These are phyloP conservation scores for Tokudaia muenninki DNA, from an alignment of 2,797 vertebrate genomes.

Conservation along the genomic window DNA sequence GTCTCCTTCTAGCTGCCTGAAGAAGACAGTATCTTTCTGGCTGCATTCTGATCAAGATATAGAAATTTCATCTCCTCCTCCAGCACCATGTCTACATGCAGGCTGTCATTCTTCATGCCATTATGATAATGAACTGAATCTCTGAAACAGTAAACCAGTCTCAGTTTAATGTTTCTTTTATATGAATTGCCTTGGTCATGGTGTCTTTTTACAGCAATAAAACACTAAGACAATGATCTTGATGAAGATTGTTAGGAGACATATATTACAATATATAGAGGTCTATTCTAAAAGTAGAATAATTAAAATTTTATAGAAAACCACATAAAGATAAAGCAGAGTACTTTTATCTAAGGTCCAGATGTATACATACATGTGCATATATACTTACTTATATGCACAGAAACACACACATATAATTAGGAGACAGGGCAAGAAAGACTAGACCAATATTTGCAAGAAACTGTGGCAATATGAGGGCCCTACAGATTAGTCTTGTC, in stretches of 20 bases:
- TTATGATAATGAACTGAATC: background rate
- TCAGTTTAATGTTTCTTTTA: background rate
- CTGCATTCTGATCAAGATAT: background rate
- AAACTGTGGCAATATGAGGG: accelerated
- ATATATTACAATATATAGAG: background rate
- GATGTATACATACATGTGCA: background rate
- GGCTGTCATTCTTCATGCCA: background rate
- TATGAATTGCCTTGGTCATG: background rate
- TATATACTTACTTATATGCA: background rate
- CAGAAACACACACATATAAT: background rate
- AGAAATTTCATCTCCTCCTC: background rate
- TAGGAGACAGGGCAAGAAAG: background rate
- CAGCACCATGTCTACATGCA: background rate
- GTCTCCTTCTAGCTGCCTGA: background rate
- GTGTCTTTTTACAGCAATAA: background rate
- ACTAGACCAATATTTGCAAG: background rate
- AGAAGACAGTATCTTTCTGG: background rate
- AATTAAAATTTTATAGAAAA: background rate
- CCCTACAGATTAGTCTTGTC: background rate
- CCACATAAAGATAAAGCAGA: background rate
- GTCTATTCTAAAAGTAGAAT: background rate
- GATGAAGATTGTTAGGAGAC: background rate
- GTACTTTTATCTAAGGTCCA: background rate
- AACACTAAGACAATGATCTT: background rate
- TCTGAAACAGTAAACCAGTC: background rate